Base-by-base conservation (phyloP, 2,797 vertebrate species). In the Enteromius fasciolatus region DNA sequence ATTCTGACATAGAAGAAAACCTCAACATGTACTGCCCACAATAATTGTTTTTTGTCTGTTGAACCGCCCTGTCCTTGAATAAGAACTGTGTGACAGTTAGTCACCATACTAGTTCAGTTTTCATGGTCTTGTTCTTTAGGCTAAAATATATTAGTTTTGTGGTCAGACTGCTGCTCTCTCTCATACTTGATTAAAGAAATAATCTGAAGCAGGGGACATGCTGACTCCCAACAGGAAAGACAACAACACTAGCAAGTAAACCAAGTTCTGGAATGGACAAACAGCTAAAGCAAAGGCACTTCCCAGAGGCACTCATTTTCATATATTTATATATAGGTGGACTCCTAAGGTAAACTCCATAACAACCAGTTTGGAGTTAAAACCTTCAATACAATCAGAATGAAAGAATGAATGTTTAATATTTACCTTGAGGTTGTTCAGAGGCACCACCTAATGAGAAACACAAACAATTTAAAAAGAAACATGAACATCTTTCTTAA, bases 371-470 rank as follows among this genome's bases (percentile, higher is more conserved):
- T 80, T 41, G 5, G 17, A 66, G n/a, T 11, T 11, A 48, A 28
- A 66, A 33, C 0, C 31, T 25, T 74, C 1, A 76, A n/a, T 54
- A 17, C 4, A 31, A 57, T 28, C 4, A 20, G 2, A 59, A 67
- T 44, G 23, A 28, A 41, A 41, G 0, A 18, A 25, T 25, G 2
- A 50, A 78, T 6, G 41, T 5, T 11, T 39, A 50, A 54, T 72
- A 81, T 83, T 84, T 86, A 86, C 87, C 85, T 82, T 83, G 25
- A 83, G 83, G 9, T 9, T 69, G 20, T 1, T 57, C 78, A 52
- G 48, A 10, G 4, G 18, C 18, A 6, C 15, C 18, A 48, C 28
- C 87, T 86, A n/a, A 63, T 52, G 1, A 86, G 20, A 88, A 78
- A 18, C n/a, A 63, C 0, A 39, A 18, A 66, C 8, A 70, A 81